Percentiles rank a stretch among this genome's conserved stretches.
phyloP scores from a whole-genome alignment of 2,888 invertebrate species.

The Dusona sp. region DNA sequence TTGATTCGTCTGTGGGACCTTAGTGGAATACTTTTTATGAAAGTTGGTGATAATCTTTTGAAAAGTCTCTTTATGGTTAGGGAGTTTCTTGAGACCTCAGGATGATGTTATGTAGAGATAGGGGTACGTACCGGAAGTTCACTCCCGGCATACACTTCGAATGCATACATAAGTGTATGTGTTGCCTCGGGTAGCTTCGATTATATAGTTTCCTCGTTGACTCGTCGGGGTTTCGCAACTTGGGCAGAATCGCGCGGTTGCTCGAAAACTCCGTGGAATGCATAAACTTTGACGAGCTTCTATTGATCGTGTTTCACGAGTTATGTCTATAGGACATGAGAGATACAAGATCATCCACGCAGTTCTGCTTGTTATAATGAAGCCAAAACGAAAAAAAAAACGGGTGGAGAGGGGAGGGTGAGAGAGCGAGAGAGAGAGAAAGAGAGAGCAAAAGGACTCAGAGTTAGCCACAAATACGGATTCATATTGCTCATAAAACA shows the following conservation, averaged over 20 bases:
- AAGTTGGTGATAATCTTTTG: constrained; percentile 39
- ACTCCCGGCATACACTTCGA: constrained; percentile 13
- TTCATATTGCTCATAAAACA: not conserved
- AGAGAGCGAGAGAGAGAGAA: no score
- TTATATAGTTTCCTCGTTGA: constrained; percentile 49
- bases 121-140: constrained; percentile 47
- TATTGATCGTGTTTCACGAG: constrained; percentile 61
- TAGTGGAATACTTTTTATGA: constrained; percentile 29
- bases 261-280: constrained; percentile 57
- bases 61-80: constrained; percentile 25
- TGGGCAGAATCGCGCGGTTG: constrained; percentile 40
- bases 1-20: constrained; percentile 15
- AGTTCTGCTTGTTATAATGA: constrained; percentile 36
- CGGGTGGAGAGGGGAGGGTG: not conserved
- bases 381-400: not conserved
- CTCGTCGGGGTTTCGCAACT: constrained; percentile 43
- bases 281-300: constrained; percentile 61
- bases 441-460: not conserved
- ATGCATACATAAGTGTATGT: constrained; percentile 8
- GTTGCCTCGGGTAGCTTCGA: constrained; percentile 44
- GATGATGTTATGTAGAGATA: constrained; percentile 14
- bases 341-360: constrained; percentile 32
- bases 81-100: constrained; percentile 22
- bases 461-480: not conserved
- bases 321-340: constrained; percentile 10